Evolutionary conservation across 1,140 invertebrate genomes (phyloP).

Genomic region (Diachasmimorpha longicaudata): DNA sequence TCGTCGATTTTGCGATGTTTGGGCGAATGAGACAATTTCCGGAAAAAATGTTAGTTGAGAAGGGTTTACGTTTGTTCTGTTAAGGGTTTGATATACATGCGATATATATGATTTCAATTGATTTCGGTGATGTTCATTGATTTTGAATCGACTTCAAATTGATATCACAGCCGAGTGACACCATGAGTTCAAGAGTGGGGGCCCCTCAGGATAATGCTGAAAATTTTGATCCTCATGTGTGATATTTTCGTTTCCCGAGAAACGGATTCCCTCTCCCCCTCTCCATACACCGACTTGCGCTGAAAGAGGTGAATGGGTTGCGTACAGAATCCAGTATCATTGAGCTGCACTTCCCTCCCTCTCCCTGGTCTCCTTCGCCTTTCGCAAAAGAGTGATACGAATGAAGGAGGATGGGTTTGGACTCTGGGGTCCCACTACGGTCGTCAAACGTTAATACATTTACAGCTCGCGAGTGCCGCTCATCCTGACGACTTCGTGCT

Average conservation of each 20-base stretch:
- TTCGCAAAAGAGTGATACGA: conserved; percentile 8
- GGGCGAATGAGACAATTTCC: too few relatives aligned
- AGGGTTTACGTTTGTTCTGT: too few relatives aligned
- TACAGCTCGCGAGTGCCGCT: conserved; percentile 55
- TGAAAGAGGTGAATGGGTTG: not conserved
- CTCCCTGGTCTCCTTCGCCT: too few relatives aligned
- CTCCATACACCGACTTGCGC: not conserved
- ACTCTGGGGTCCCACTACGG: conserved; percentile 48
- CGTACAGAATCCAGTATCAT: not conserved
- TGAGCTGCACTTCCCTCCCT: not conserved
- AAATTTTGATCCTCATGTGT: not conserved
- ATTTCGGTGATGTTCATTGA: too few relatives aligned
- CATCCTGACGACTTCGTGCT: conserved; percentile 19
- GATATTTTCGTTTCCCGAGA: not conserved
- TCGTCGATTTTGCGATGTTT: too few relatives aligned
- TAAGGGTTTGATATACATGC: too few relatives aligned
- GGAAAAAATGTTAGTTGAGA: too few relatives aligned
- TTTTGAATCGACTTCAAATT: too few relatives aligned
- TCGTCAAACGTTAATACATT: conserved; percentile 65
- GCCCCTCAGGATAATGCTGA: not conserved
- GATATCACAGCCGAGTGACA: too few relatives aligned
- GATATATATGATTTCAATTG: too few relatives aligned
- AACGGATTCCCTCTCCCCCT: not conserved
- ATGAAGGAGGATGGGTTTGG: not conserved
- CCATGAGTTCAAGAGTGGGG: too few relatives aligned